Conservation (phyloP, 2,797 vertebrate species). For the Notoglanidium macrostoma region DNA sequence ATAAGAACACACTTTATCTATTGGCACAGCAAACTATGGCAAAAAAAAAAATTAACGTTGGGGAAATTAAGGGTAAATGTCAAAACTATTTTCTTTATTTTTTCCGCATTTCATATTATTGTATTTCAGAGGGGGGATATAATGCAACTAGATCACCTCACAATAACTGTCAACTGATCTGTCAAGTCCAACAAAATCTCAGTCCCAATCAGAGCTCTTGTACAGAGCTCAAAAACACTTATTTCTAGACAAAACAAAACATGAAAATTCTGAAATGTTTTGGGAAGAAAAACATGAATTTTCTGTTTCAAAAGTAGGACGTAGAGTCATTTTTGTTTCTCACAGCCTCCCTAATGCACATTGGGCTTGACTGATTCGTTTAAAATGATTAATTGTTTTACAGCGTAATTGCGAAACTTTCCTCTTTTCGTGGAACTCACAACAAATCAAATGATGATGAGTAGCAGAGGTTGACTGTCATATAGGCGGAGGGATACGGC, state of each 20-base stretch:
- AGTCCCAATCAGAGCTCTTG: neutral
- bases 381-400: neutral
- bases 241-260: neutral
- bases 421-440: neutral
- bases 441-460: slow-evolving; percentile 11
- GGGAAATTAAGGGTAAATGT: neutral
- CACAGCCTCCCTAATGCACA: neutral
- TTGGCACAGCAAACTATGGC: too few species aligned
- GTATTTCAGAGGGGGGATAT: too few species aligned
- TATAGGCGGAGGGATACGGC: slow-evolving; percentile 74
- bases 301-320: neutral
- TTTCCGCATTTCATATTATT: neutral
- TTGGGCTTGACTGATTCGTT: neutral
- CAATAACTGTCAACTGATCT: neutral
- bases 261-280: neutral
- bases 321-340: neutral
- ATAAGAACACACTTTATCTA: neutral
- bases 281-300: neutral
- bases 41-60: neutral
- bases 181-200: neutral
- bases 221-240: neutral
- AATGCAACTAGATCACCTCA: neutral
- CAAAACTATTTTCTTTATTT: neutral
- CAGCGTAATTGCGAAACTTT: neutral
- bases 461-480: slow-evolving; percentile 57